Base-by-base conservation (phyloP, 92 coral and sea anemone genomes). In the Montipora capitata region DNA sequence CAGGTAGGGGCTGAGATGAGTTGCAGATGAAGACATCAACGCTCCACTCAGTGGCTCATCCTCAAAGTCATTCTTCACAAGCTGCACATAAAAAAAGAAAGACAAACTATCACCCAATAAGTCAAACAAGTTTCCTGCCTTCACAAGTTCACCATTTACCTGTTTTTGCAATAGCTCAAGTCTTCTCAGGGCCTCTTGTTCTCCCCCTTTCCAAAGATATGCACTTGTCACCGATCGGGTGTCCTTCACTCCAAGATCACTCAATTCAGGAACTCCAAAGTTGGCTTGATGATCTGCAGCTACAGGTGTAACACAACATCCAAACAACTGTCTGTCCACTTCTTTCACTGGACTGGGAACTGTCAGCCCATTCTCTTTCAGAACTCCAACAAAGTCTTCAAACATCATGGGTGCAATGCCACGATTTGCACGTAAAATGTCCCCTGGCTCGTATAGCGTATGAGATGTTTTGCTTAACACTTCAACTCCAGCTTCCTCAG, bases 1-100 rank as follows among this genome's bases (percentile, higher is more conserved):
- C 38, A 96, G 80, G 75, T 91, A 96, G 13, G 96, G 95, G 62
- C 98, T 96, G 20, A 96, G 54, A 69, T 85, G 93, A 67, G 93
- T 91, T 13, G 82, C 72, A 48, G 84, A 83, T 39, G 96, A 88
- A 10, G 81, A 42, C 54, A 94, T 79, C 4, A 72, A 61, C 40
- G 75, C 91, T 35, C 83, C 80, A 51, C 79, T 87, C n/a, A 81
- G 38, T 5, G 77, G 51, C 27, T 48, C 52, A 0, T 83, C 88
- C 57, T 59, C 79, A 74, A 92, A 92, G 78, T 87, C 88, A 15
- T 73, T 76, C 68, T 87, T 67, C n/a, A 45, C 80, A 59, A 75
- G 45, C 95, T 88, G 10, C 11, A 49, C 42, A 66, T 1, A 6
- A 6, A 65, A 49, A 7, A 38, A 14, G 56, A 12, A 51, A 45